phyloP scores from a whole-genome alignment of 2,113 vertebrate genomes.

The Gulo gulo region DNA sequence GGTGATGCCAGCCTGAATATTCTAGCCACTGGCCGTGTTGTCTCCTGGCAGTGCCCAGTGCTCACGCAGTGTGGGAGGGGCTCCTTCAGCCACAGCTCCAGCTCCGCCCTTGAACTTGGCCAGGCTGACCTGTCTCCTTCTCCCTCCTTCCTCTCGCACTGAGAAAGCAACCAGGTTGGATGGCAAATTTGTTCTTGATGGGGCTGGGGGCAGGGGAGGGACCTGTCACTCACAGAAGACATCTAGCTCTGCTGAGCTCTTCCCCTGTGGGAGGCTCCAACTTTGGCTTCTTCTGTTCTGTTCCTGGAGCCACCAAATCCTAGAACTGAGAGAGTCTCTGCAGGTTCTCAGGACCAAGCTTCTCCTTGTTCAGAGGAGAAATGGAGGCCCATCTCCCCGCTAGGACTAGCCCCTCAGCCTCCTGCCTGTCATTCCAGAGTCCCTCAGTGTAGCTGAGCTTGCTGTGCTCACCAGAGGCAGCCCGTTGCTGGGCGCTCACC shows the following conservation, averaged over 20 bases:
- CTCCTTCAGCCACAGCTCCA: background rate
- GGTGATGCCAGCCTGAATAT: background rate
- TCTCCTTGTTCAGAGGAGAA: background rate
- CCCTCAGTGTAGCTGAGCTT: no score
- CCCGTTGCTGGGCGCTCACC: background rate
- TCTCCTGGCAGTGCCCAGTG: background rate
- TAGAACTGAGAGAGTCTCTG: no score
- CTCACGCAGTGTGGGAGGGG: accelerated
- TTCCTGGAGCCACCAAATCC: background rate
- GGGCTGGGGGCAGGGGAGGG: background rate
- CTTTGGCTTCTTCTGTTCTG: background rate
- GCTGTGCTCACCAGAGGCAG: background rate
- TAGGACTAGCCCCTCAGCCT: background rate
- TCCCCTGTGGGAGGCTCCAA: accelerated
- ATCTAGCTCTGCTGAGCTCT: background rate
- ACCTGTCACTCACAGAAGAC: background rate
- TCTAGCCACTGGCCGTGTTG: background rate
- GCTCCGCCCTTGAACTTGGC: background rate
- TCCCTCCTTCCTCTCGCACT: background rate
- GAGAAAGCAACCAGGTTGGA: background rate
- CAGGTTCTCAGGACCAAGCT: background rate
- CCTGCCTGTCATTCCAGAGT: background rate
- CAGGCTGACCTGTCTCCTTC: background rate
- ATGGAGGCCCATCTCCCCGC: background rate
- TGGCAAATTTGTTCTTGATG: background rate